A percentile compares a stretch with the other conserved stretches of the same genome.
Conservation (phyloP, 2,888 invertebrate genomes). For the Hartigia nigra region DNA sequence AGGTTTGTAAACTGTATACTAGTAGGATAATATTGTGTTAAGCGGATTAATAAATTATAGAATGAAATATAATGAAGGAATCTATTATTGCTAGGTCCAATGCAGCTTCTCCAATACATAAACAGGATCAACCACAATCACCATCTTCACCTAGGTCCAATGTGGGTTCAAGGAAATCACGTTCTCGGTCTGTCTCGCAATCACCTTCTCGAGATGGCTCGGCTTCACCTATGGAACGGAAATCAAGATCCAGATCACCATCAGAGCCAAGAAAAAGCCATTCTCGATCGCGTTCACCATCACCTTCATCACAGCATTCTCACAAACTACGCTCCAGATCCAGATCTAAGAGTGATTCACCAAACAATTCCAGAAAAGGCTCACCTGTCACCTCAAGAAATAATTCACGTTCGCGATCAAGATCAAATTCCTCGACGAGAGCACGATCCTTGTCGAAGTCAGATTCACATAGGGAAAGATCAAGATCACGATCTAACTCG, state of each 20-base stretch:
- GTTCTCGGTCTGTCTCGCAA: conserved; percentile 43
- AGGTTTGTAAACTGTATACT: conserved; percentile 40
- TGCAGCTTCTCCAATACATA: conserved; percentile 35
- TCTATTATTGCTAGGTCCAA: conserved; percentile 36
- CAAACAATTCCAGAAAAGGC: conserved; percentile 29
- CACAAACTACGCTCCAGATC: conserved; percentile 43
- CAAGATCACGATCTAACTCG: conserved; percentile 43
- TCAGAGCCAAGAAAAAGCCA: conserved; percentile 43
- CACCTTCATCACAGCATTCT: conserved; percentile 10
- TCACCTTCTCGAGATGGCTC: conserved; percentile 45
- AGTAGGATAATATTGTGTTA: too few species aligned
- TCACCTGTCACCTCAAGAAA: conserved; percentile 35
- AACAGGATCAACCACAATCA: conserved; percentile 27
- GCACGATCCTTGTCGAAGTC: conserved; percentile 39
- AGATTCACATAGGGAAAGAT: conserved; percentile 33
- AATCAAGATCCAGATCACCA: conserved; percentile 32
- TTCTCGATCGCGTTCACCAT: conserved; percentile 43
- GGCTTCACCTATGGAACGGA: conserved; percentile 38
- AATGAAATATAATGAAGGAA: neutral
- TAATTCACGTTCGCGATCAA: conserved; percentile 46
- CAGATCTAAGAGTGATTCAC: conserved; percentile 31
- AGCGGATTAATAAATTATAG: neutral
- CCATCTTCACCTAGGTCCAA: conserved; percentile 38
- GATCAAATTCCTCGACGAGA: conserved; percentile 40
- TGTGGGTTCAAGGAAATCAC: conserved; percentile 50